These are phyloP conservation scores for Mohoua ochrocephala DNA, from an alignment of 2,113 vertebrate genomes.

Conservation along the genomic window DNA sequence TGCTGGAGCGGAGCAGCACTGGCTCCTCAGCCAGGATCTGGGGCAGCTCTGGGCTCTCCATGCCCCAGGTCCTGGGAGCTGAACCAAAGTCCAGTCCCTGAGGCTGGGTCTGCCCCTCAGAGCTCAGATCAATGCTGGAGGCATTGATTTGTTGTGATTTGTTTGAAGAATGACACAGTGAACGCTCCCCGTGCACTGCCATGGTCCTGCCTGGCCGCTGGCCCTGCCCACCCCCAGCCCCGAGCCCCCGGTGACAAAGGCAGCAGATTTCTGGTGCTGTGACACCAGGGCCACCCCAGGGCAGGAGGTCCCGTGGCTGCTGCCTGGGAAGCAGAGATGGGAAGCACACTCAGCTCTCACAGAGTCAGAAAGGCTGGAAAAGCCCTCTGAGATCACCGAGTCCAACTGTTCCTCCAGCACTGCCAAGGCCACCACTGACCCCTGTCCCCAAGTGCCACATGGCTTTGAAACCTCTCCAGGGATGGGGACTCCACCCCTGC, in stretches of 20 bases:
- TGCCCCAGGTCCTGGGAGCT: rapidly evolving
- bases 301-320: background rate
- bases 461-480: background rate
- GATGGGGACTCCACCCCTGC: background rate
- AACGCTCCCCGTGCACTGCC: background rate
- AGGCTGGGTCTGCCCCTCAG: background rate
- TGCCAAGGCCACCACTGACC: background rate
- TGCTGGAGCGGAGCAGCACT: background rate
- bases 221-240: rapidly evolving
- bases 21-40: rapidly evolving
- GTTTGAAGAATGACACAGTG: background rate
- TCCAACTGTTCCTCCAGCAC: background rate
- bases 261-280: background rate
- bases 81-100: background rate
- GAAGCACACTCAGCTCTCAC: background rate
- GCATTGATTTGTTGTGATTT: background rate
- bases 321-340: background rate
- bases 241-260: rapidly evolving
- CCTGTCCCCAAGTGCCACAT: background rate
- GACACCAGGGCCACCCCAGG: background rate
- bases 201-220: background rate
- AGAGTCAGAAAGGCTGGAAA: background rate
- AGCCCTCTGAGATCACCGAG: rapidly evolving
- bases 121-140: background rate
- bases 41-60: background rate